A percentile compares a stretch with the other conserved stretches of the same genome.
These are phyloP conservation scores for Sapayoa aenigma DNA, from an alignment of 2,113 vertebrate genomes.

Conservation along the genomic window DNA sequence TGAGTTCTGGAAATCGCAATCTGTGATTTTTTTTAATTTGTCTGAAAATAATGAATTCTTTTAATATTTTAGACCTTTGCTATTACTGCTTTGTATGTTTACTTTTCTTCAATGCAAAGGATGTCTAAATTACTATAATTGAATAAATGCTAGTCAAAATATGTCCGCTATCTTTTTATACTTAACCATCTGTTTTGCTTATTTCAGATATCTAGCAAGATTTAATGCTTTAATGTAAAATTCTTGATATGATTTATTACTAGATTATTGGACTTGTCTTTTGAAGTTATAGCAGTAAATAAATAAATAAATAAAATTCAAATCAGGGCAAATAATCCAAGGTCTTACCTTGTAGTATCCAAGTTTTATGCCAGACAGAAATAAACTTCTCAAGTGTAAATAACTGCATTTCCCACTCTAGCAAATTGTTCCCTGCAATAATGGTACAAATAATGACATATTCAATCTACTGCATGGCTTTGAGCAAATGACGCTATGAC, in stretches of 20 bases:
- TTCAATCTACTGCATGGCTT: background rate
- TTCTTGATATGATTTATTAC: background rate
- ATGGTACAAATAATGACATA: background rate
- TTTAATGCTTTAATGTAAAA: background rate
- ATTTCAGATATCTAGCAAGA: background rate
- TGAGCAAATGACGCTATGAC: background rate
- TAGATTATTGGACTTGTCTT: background rate
- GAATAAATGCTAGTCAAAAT: background rate
- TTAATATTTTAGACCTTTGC: background rate
- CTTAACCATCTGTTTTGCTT: background rate
- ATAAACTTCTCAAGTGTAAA: background rate
- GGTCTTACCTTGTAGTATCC: background rate
- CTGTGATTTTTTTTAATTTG: background rate
- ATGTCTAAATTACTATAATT: background rate
- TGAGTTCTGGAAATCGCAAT: background rate
- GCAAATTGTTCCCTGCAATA: background rate
- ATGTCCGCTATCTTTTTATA: background rate
- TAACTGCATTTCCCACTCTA: background rate
- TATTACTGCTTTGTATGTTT: background rate
- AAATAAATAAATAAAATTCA: background rate
- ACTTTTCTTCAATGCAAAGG: background rate
- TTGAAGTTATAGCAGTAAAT: background rate
- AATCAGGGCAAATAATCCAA: background rate
- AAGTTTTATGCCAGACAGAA: background rate
- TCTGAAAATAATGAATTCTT: background rate